Evolutionary conservation across 2,797 vertebrate genomes (phyloP).

Genomic region (Hyperoplus immaculatus): DNA sequence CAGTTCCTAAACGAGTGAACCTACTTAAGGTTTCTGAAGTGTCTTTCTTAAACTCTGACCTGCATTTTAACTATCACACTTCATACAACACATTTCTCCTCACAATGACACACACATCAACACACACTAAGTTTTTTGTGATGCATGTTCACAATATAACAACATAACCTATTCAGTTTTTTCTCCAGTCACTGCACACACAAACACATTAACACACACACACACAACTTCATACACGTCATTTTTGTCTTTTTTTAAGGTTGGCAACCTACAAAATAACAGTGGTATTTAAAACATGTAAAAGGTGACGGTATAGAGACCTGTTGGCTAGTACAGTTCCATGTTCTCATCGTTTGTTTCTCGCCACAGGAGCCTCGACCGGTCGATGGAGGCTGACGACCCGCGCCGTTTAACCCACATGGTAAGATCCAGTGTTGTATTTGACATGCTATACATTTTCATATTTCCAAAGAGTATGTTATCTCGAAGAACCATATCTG

Average conservation of each 20-base stretch:
- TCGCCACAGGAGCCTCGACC: slow-evolving; percentile 80
- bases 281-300: not conserved
- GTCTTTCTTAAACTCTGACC: slow-evolving; percentile 15
- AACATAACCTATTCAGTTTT: not conserved
- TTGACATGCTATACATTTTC: not conserved
- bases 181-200: not conserved
- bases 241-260: not conserved
- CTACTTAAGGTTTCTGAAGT: slow-evolving; percentile 31
- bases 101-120: slow-evolving; percentile 21
- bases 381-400: slow-evolving; percentile 79
- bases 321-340: slow-evolving; percentile 44
- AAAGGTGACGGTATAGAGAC: not conserved
- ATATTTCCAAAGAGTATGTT: not conserved
- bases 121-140: slow-evolving; percentile 10
- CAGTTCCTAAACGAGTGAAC: slow-evolving; percentile 49
- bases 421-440: slow-evolving; percentile 63
- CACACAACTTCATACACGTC: not conserved
- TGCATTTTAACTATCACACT: slow-evolving; percentile 29
- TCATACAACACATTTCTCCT: slow-evolving; percentile 26
- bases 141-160: slow-evolving; percentile 53
- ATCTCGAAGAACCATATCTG: not conserved
- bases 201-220: slow-evolving; percentile 20
- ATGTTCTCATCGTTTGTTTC: slow-evolving; percentile 76
- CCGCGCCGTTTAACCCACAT: not conserved
- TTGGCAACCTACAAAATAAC: not conserved